A percentile compares a stretch with the other conserved stretches of the same genome.
These are phyloP conservation scores for Macrotrachela quadricornifera DNA, from an alignment of 1,140 invertebrate genomes.

Conservation along the genomic window DNA sequence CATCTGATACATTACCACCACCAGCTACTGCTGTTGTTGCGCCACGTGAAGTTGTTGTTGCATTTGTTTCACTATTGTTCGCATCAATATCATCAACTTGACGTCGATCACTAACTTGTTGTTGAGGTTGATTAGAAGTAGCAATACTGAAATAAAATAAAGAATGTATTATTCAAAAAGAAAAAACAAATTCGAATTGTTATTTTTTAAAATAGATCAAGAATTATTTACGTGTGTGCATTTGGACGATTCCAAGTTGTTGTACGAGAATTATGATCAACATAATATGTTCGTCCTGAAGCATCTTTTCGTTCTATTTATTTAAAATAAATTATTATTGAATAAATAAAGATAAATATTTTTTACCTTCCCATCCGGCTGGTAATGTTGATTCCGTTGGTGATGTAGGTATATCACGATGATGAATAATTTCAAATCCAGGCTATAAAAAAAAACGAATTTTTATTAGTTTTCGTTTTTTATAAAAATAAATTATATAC, in stretches of 20 bases:
- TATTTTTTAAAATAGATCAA: no score
- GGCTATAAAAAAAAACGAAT: neutral
- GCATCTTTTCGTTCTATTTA: conserved; percentile 78
- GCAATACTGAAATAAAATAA: no score
- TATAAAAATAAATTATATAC: neutral
- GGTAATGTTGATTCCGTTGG: neutral
- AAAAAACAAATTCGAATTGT: no score
- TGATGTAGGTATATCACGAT: neutral
- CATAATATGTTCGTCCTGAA: conserved; percentile 65
- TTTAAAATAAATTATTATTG: conserved; percentile 9
- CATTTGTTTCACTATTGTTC: neutral
- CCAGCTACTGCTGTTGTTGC: neutral
- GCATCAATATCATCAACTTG: conserved; percentile 4
- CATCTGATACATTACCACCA: neutral
- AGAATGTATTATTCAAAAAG: no score
- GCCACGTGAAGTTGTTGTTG: neutral
- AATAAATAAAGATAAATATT: no score
- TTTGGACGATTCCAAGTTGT: conserved; percentile 85
- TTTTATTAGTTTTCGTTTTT: neutral
- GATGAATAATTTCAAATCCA: neutral
- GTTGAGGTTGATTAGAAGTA: no score
- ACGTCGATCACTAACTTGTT: neutral
- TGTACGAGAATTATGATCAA: conserved; percentile 80
- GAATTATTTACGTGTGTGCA: conserved; percentile 45
- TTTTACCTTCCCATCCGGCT: conserved; percentile 50